phyloP scores from a whole-genome alignment of 1,140 invertebrate genomes.

The Sitophilus oryzae region DNA sequence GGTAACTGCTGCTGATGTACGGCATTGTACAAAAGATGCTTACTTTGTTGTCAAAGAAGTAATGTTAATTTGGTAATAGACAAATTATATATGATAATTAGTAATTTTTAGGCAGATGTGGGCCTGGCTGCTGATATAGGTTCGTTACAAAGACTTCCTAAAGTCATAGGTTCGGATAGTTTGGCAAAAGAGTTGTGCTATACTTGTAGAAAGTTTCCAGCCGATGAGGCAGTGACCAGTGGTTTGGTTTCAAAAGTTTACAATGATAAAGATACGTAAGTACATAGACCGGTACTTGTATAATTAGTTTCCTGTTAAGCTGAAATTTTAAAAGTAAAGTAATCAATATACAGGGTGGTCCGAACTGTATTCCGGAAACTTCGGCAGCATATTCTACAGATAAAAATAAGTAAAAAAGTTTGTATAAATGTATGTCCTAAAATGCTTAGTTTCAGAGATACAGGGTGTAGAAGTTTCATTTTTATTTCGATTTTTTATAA shows the following conservation, averaged over 20 bases:
- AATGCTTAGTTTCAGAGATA: too few species aligned
- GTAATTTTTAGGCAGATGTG: conserved; percentile 50
- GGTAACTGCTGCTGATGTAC: conserved; percentile 81
- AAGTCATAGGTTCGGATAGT: conserved; percentile 83
- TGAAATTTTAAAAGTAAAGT: too few species aligned
- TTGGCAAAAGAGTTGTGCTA: conserved; percentile 80
- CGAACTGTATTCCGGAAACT: too few species aligned
- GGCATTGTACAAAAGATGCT: conserved; percentile 85
- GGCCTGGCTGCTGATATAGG: conserved; percentile 95
- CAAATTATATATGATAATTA: conserved; percentile 6
- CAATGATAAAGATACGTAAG: conserved; percentile 63
- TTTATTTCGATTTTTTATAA: too few species aligned
- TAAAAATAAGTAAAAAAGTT: too few species aligned
- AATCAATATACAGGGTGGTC: too few species aligned
- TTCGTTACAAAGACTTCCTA: conserved; percentile 88
- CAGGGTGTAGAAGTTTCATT: too few species aligned
- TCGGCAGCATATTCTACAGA: too few species aligned
- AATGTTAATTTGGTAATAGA: too few species aligned
- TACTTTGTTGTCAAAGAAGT: conserved; percentile 92
- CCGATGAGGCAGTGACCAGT: conserved; percentile 70
- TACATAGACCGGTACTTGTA: too few species aligned
- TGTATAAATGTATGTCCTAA: too few species aligned
- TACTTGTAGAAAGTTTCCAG: conserved; percentile 75
- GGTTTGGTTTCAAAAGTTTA: conserved; percentile 75
- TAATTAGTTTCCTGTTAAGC: too few species aligned